These are phyloP conservation scores for Piprites chloris DNA, from an alignment of 2,113 vertebrate genomes.

Conservation along the genomic window DNA sequence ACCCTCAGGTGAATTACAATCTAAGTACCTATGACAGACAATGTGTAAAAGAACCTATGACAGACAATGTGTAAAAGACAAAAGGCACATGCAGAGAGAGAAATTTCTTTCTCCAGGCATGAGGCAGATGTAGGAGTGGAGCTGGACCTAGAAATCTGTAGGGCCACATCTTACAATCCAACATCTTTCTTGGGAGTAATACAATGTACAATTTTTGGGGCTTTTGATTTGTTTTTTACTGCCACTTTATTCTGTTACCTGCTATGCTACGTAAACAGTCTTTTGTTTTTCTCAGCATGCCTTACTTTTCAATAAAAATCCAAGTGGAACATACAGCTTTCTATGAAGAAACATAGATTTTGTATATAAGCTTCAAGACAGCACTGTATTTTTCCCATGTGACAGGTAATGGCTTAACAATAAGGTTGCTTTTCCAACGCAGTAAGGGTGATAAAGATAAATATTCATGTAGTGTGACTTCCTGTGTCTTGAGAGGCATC, in stretches of 20 bases:
- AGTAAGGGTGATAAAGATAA: neutral
- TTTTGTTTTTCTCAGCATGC: neutral
- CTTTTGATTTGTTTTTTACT: neutral
- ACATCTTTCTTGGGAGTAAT: neutral
- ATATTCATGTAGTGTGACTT: neutral
- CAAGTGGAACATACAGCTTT: neutral
- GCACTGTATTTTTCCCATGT: neutral
- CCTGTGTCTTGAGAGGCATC: neutral
- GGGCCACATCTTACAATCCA: neutral
- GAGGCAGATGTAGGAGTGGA: neutral
- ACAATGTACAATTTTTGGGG: neutral
- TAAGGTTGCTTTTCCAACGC: neutral
- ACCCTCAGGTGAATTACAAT: neutral
- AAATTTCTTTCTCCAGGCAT: neutral
- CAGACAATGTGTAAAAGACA: neutral
- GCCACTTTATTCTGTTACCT: neutral
- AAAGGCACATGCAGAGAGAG: neutral
- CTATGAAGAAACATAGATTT: neutral
- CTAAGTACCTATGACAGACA: neutral
- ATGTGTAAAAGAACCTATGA: neutral
- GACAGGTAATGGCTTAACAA: neutral
- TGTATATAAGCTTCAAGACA: neutral
- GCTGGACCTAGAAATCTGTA: neutral
- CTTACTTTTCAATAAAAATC: neutral
- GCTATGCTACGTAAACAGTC: neutral